A percentile compares a stretch with the other conserved stretches of the same genome.
These are phyloP conservation scores for Leucoma salicis DNA, from an alignment of 2,888 invertebrate species.

Conservation along the genomic window DNA sequence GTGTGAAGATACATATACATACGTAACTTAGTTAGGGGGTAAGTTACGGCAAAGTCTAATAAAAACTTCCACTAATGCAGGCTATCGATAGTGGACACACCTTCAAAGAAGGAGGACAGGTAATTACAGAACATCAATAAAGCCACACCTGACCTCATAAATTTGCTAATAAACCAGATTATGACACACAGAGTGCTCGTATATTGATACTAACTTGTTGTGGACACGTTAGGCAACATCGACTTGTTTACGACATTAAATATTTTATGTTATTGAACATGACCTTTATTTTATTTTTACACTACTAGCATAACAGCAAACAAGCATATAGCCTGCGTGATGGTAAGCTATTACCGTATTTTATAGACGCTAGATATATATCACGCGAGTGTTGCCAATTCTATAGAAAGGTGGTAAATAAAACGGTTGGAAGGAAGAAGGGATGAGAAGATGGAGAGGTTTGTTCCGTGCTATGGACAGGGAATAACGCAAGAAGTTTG, in stretches of 20 bases:
- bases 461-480: no score
- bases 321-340: no score
- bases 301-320: no score
- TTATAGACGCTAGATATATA: no score
- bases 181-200: constrained; percentile 40
- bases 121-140: constrained; percentile 53
- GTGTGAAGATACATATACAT: constrained; percentile 13
- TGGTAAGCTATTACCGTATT: no score
- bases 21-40: constrained; percentile 19
- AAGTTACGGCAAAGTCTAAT: constrained; percentile 28
- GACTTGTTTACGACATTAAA: background rate
- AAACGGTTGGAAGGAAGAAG: no score
- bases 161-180: constrained; percentile 58
- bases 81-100: constrained; percentile 58
- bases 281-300: no score
- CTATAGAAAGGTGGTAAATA: no score
- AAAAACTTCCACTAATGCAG: constrained; percentile 28
- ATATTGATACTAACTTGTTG: constrained; percentile 10
- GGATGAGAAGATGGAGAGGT: no score
- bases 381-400: no score
- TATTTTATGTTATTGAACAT: constrained; percentile 17
- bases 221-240: background rate
- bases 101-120: constrained; percentile 49
- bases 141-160: constrained; percentile 54
- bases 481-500: no score